Base-by-base conservation (phyloP, 2,888 invertebrate species). In the Meloe dianella region DNA sequence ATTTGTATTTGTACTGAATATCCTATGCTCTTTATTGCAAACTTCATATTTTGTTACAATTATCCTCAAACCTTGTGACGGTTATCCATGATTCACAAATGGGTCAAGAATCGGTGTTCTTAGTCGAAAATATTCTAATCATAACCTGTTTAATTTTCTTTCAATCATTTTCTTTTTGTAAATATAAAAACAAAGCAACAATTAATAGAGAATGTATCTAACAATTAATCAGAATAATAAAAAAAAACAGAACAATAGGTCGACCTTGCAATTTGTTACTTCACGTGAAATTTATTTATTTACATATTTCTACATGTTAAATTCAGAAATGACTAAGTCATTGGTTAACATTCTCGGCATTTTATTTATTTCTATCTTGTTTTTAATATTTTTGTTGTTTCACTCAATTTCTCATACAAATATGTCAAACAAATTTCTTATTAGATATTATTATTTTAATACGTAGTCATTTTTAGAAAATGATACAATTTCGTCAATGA, bases 261-360 rank as follows among this genome's bases (percentile, higher is more conserved):
- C 58, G 58, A 32, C 58, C 58, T 58, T 58, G 58, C 35, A 35
- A 58, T 58, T 35, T 58, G 35, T 58, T 58, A 58, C 58, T 58
- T 58, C 58, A 58, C 58, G 22, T 35, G 58, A 58, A 58, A 58
- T 29, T 30, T 58, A 58, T 58, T 58, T 58, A 58, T 27, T 32
- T 29, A 35, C 20, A 27, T 35, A 30, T 35, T 9, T 58, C 20
- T 58, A 58, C 30, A 30, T 29, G 35, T 35, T 58, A 58, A 58
- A 58, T 58, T 58, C 58, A 58, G 58, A 58, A 58, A 58, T 58
- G 58, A 58, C 58, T 58, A 58, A 58, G 24, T 14, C 35, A 35
- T 58, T 58, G 58, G 30, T 58, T n/a, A 58, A 58, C 58, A 58
- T 58, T n/a, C 58, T 32, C 1, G n/a, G 57, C 12, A 58, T 14